Base-by-base conservation (phyloP, 2,888 invertebrate genomes). In the Synanthedon tipuliformis region DNA sequence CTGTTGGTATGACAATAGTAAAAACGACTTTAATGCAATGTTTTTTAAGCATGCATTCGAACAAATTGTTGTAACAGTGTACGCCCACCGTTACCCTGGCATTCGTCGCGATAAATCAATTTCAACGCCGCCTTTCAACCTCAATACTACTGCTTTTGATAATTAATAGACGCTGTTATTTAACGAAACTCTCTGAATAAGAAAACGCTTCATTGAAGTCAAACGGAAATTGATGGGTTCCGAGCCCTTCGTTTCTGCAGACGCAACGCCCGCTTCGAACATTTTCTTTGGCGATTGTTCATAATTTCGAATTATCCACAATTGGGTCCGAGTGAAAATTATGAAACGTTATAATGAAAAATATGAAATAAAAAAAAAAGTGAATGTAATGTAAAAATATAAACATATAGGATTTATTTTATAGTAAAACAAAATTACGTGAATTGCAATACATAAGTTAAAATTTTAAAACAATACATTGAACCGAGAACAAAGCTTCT, bases 161-260 rank as follows among this genome's bases (percentile, higher is more conserved):
- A 81, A 82, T 81, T 78, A 82, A 81, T 83, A 76, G 73, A 67
- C 63, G 67, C 68, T 68, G 70, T 78, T 82, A 82, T 80, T 78
- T 79, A 74, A 74, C 70, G 68, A 74, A 76, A 74, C 69, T 62
- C 65, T 59, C 59, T 74, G 73, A 75, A 77, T 78, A 73, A 78
- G 79, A 75, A 73, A 71, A 66, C 61, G 71, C 57, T 71, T 75
- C 73, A 79, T 81, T 80, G 77, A 80, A 78, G 74, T 76, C 77
- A 72, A 71, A 65, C 62, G 64, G 60, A 69, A 72, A 81, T 81
- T 80, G 75, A 82, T 81, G 77, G 63, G 63, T 61, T 60, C 63
- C 61, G 61, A 63, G 67, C 71, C 69, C 68, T 66, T 65, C 62
- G 8, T 45, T 45, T 12, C n/a, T 45, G 45, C n/a, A 45, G 15